Conservation (phyloP, 2,113 vertebrate species). For the Pteronura brasiliensis region DNA sequence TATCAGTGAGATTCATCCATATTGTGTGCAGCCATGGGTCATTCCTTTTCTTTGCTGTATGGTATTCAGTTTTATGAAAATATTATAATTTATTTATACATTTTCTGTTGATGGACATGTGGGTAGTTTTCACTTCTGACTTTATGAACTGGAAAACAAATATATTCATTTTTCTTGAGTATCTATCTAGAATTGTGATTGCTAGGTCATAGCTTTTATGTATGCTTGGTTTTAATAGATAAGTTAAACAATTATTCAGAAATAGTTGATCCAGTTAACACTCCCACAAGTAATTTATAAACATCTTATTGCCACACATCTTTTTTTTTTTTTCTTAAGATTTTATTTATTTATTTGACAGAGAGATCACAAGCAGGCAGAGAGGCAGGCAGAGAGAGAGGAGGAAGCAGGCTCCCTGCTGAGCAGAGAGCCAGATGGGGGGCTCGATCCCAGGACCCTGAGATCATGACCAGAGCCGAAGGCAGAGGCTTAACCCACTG, state of each 20-base stretch:
- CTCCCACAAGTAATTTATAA: background rate
- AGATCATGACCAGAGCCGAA: no score
- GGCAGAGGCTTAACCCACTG: no score
- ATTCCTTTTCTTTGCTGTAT: background rate
- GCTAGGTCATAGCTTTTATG: background rate
- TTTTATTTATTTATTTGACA: no score
- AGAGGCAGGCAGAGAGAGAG: no score
- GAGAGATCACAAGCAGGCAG: no score
- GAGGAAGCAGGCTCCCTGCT: no score
- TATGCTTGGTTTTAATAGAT: background rate
- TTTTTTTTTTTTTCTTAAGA: no score
- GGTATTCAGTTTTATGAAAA: background rate
- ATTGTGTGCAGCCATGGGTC: background rate
- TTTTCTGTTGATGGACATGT: background rate
- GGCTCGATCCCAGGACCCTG: no score
- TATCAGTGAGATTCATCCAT: background rate
- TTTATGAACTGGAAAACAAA: background rate
- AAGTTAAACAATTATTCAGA: background rate
- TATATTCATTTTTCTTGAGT: background rate
- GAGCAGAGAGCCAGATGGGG: no score
- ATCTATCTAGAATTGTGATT: background rate
- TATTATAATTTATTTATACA: background rate
- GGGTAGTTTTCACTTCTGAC: background rate
- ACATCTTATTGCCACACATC: background rate
- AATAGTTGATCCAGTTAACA: background rate